Evolutionary conservation across 2,888 invertebrate genomes (phyloP), one percentile per base, ranked within the genome.

Genomic region (Drosophila setosimentum): DNA sequence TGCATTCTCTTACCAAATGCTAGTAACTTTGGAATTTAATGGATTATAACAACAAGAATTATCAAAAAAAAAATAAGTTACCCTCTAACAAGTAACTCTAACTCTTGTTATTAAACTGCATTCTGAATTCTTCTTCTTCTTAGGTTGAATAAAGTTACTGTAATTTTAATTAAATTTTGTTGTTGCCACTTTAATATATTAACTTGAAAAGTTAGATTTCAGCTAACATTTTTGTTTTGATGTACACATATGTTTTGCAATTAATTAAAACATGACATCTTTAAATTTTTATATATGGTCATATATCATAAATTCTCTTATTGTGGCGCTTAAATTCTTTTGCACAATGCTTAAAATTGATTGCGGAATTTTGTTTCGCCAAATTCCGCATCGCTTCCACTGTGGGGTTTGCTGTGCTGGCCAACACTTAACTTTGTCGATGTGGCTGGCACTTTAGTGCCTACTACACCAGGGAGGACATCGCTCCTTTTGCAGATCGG

Each of bases 401-500:
- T 76, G 87, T 76, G 40, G 51, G 55, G 49, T 33, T 55, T 51
- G 65, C 72, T 37, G 60, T 66, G 72, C 69, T 65, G 67, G 60
- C 76, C 69, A 76, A 70, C 89, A 89, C 89, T 86, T 88, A 84
- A 88, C 75, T 85, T 78, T 73, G 79, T 61, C 71, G 79, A 76
- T 78, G 76, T 50, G 77, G 65, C 78, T 59, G 65, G 69, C 77
- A 53, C 65, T 67, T 76, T 71, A 70, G 73, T 69, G 73, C 63
- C 73, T 79, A 57, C 75, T 65, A 68, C 65, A 57, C 72, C 62
- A 62, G 65, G 37, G 71, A 80, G 83, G 80, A 82, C 85, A 75
- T 75, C 74, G 77, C 78, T 78, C 70, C 73, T 76, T 82, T 85
- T 77, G 66, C 85, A 87, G 88, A 84, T 85, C 85, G 89, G 85